Evolutionary conservation across 2,113 vertebrate species (phyloP).

Genomic region (Gyps fulvus): DNA sequence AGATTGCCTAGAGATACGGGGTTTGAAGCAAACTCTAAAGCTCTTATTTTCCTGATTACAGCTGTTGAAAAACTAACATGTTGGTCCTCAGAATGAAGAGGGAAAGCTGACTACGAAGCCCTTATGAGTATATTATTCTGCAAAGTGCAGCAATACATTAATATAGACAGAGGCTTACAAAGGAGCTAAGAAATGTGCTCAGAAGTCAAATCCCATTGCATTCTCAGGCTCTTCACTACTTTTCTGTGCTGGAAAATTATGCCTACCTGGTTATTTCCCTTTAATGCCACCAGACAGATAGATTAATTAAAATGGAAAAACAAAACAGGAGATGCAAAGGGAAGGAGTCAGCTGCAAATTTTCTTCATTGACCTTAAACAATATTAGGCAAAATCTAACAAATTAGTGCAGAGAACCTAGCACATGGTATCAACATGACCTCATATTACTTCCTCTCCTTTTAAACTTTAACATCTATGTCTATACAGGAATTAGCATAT

Average conservation of each 20-base stretch:
- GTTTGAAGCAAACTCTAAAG: constrained; percentile 62
- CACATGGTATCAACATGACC: not conserved
- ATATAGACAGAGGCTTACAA: constrained; percentile 47
- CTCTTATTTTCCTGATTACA: constrained; percentile 67
- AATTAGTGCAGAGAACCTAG: not conserved
- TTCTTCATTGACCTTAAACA: not conserved
- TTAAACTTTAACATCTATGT: not conserved
- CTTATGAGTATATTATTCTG: constrained; percentile 49
- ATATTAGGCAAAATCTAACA: not conserved
- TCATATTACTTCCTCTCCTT: not conserved
- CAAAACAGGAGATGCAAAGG: not conserved
- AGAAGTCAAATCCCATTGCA: constrained; percentile 4
- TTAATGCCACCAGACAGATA: not conserved
- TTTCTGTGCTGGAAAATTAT: constrained; percentile 4
- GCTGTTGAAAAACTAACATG: constrained; percentile 66
- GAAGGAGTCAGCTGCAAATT: constrained; percentile 12
- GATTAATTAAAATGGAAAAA: not conserved
- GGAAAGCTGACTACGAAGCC: constrained; percentile 58
- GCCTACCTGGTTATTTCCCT: constrained; percentile 32
- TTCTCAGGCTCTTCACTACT: not conserved
- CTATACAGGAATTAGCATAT: not conserved
- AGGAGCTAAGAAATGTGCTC: constrained; percentile 21
- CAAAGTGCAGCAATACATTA: constrained; percentile 55
- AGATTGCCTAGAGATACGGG: constrained; percentile 63
- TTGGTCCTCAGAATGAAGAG: constrained; percentile 64